Evolutionary conservation across 2,888 invertebrate genomes (phyloP).

Genomic region (Anticlea derivata): DNA sequence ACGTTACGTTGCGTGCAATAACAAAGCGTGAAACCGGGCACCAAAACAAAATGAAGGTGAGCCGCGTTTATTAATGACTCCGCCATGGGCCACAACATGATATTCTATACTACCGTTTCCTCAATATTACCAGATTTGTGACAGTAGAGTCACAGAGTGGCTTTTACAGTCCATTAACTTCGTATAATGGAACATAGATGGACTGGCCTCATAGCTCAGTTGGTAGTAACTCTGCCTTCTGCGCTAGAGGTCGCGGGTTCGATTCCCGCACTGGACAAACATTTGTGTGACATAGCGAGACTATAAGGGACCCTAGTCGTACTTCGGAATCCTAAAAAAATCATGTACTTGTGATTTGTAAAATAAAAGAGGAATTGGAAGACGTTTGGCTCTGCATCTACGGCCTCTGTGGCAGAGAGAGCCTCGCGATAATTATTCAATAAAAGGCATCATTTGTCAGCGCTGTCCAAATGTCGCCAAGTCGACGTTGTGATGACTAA

Average conservation of each 20-base stretch:
- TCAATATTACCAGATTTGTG: slow-evolving; percentile 57
- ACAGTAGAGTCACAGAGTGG: slow-evolving; percentile 40
- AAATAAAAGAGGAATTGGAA: too few relatives aligned
- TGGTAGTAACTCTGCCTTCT: too few relatives aligned
- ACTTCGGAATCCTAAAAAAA: too few relatives aligned
- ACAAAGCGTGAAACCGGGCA: slow-evolving; percentile 9
- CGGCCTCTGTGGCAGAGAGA: slow-evolving; percentile 6
- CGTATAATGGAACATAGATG: background rate
- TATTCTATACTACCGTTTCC: slow-evolving; percentile 43
- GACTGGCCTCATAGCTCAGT: too few relatives aligned
- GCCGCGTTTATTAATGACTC: slow-evolving; percentile 29
- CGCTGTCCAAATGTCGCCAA: slow-evolving; percentile 73
- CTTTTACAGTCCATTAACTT: background rate
- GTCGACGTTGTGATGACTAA: slow-evolving; percentile 77
- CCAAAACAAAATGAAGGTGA: slow-evolving; percentile 22
- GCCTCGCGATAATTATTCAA: slow-evolving; percentile 74
- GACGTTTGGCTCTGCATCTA: background rate
- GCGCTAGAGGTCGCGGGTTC: too few relatives aligned
- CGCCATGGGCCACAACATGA: slow-evolving; percentile 26
- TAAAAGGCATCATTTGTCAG: slow-evolving; percentile 78
- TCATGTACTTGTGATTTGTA: background rate
- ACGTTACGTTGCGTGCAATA: slow-evolving; percentile 5
- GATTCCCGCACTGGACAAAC: too few relatives aligned
- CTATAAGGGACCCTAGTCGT: too few relatives aligned
- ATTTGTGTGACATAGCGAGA: too few relatives aligned